Conservation (phyloP, 2,888 invertebrate genomes). For the Sycophila texana region DNA sequence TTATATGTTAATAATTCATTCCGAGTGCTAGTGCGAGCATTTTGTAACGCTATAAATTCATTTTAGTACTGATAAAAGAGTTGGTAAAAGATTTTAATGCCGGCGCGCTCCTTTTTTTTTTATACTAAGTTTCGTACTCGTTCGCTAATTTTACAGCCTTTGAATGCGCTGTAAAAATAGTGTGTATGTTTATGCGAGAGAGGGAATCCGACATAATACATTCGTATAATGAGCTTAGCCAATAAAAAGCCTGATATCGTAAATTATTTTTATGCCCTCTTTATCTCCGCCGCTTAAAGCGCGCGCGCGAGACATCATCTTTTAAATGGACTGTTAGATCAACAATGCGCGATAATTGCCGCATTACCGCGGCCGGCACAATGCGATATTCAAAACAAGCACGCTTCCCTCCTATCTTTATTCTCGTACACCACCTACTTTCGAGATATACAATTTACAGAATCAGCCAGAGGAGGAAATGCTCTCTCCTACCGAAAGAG, state of each 20-base stretch:
- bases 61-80: slow-evolving; percentile 58
- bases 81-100: slow-evolving; percentile 55
- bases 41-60: slow-evolving; percentile 58
- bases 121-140: slow-evolving; percentile 51
- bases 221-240: slow-evolving; percentile 48
- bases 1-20: slow-evolving; percentile 55
- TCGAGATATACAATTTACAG: background rate
- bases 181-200: background rate
- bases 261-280: slow-evolving; percentile 53
- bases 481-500: background rate
- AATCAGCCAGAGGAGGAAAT: background rate
- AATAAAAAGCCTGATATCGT: slow-evolving; percentile 50
- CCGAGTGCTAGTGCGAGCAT: slow-evolving; percentile 49
- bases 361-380: background rate
- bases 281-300: slow-evolving; percentile 61
- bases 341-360: slow-evolving; percentile 34
- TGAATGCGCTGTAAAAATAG: slow-evolving; percentile 55
- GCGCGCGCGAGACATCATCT: slow-evolving; percentile 7
- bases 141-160: slow-evolving; percentile 55
- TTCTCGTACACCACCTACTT: background rate
- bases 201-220: slow-evolving; percentile 48
- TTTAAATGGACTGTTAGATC: slow-evolving; percentile 67
- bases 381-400: slow-evolving; percentile 7
- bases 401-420: background rate
- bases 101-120: slow-evolving; percentile 29